Conservation (phyloP, 2,113 vertebrate genomes). For the Ictalurus furcatus region DNA sequence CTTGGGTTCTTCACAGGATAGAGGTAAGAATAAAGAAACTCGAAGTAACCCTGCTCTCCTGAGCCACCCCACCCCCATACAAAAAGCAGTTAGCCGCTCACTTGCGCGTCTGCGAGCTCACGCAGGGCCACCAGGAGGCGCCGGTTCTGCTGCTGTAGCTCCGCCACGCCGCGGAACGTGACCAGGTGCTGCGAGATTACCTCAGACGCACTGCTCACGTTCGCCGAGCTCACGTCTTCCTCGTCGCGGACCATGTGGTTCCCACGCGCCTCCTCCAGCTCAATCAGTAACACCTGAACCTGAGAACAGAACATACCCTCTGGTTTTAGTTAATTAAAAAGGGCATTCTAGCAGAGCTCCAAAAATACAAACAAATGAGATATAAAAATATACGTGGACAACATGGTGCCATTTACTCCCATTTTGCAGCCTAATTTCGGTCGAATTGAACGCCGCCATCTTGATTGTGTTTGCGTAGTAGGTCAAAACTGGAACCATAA, state of each 20-base stretch:
- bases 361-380: no score
- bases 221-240: slow-evolving; percentile 85
- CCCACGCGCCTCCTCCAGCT: slow-evolving; percentile 94
- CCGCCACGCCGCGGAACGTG: slow-evolving; percentile 90
- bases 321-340: not conserved
- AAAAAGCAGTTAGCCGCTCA: slow-evolving; percentile 52
- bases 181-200: slow-evolving; percentile 94
- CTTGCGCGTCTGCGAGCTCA: slow-evolving; percentile 87
- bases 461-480: not conserved
- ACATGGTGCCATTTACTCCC: not conserved
- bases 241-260: slow-evolving; percentile 86
- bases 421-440: not conserved
- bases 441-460: not conserved
- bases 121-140: slow-evolving; percentile 87
- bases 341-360: not conserved
- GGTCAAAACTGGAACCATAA: not conserved
- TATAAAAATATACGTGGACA: not conserved
- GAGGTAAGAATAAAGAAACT: no score
- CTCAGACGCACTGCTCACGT: slow-evolving; percentile 93
- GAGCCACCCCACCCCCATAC: no score
- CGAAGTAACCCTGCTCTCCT: no score
- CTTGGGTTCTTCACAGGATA: no score
- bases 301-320: slow-evolving; percentile 55
- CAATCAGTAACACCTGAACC: slow-evolving; percentile 90
- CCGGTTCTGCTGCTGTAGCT: slow-evolving; percentile 96